Base-by-base conservation (phyloP, 1,140 invertebrate genomes). In the Apis laboriosa region DNA sequence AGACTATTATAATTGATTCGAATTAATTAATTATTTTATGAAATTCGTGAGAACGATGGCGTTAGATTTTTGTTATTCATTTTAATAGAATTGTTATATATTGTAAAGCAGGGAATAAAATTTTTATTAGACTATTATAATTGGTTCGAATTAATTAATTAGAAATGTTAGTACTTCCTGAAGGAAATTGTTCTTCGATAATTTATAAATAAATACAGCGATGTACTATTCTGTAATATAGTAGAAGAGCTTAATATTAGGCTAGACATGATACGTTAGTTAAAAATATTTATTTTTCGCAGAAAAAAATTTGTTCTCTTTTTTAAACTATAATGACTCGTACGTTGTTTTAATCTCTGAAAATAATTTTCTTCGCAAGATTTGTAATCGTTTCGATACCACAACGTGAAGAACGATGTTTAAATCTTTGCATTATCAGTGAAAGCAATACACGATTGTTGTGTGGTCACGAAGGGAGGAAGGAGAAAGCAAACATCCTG, bases 401-500 rank as follows among this genome's bases (percentile, higher is more conserved):
- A 3, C 2, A 51, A 11, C 34, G 13, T 24, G 51, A 56, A 43
- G 17, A 61, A 28, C 19, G 55, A 19, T 66, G 53, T 75, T 82
- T 68, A 77, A 77, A 70, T 68, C 73, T 68, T 77, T 24, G 64
- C 24, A 24, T 56, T 53, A 68, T 76, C 43, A 0, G 73, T 53
- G 63, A 82, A 51, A 55, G 64, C 73, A 68, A 51, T 43, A 67
- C 17, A 24, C 72, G 43, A 55, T 68, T 43, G 55, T 15, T 19
- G 61, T 56, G 55, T 34, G 80, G 73, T 68, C 55, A 60, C 43
- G 55, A 53, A 60, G 63, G 55, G 63, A 58, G 71, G 43, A 67
- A 67, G 34, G 49, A 17, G 21, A 51, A 49, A 56, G 53, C 64
- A 82, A 82, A 82, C 73, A 68, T 77, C 24, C 56, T 68, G 55